phyloP scores from a whole-genome alignment of 2,113 vertebrate genomes.

The Oxyura jamaicensis region DNA sequence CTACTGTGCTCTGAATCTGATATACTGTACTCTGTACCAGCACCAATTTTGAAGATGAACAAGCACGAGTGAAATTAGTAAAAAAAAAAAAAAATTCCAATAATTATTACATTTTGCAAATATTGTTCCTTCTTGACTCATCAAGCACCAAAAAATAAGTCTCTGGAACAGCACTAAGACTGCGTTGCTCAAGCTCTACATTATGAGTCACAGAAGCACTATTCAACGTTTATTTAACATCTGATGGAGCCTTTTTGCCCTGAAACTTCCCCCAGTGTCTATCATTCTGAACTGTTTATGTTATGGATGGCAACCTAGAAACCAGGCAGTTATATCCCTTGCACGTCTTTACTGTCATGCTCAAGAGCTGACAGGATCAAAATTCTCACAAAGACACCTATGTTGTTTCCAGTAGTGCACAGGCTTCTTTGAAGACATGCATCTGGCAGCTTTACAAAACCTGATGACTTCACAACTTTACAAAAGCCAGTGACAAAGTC shows the following conservation, averaged over 20 bases:
- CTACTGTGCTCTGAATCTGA: not conserved
- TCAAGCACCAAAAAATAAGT: not conserved
- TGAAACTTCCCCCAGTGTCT: not conserved
- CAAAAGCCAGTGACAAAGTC: not conserved
- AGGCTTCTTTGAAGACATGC: not conserved
- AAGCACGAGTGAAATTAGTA: not conserved
- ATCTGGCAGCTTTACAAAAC: not conserved
- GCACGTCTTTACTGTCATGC: not conserved
- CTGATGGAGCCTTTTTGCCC: not conserved
- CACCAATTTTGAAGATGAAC: not conserved
- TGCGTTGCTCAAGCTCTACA: accelerated
- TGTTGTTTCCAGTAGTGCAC: not conserved
- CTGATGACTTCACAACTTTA: too few relatives aligned
- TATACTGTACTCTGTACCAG: not conserved
- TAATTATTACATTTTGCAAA: not conserved
- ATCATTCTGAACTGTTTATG: not conserved
- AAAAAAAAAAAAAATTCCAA: not conserved
- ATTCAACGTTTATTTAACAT: not conserved
- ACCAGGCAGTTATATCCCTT: not conserved
- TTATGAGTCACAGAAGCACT: not conserved
- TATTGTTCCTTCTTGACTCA: not conserved
- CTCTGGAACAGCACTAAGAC: not conserved
- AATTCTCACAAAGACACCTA: not conserved
- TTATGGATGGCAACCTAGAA: not conserved
- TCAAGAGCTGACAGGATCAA: not conserved